These are phyloP conservation scores for Thaumatotibia leucotreta DNA, from an alignment of 1,140 invertebrate species.

Conservation along the genomic window DNA sequence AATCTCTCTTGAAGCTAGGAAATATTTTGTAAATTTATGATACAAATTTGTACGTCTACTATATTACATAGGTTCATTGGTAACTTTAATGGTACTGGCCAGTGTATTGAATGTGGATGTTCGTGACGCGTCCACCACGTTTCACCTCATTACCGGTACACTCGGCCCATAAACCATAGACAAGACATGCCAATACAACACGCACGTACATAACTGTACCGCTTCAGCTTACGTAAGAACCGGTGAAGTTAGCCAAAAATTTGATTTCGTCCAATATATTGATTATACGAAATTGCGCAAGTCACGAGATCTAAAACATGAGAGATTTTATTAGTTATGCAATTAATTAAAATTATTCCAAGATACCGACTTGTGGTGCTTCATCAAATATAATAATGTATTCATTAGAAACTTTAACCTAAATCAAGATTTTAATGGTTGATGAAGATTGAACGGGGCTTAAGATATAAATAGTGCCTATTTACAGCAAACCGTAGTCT, in stretches of 20 bases:
- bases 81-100: neutral
- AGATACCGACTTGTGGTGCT: neutral
- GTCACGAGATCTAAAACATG: conserved; percentile 21
- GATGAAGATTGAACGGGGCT: neutral
- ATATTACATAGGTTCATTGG: neutral
- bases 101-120: neutral
- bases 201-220: neutral
- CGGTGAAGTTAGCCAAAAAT: conserved; percentile 2
- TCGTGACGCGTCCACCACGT: neutral
- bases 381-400: neutral
- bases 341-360: conserved; percentile 1
- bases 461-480: neutral
- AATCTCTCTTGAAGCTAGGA: too few relatives aligned
- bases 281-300: conserved; percentile 18
- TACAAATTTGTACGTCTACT: too few relatives aligned
- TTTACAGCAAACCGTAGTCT: neutral
- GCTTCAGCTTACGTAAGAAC: conserved; percentile 20
- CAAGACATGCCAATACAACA: conserved; percentile 2
- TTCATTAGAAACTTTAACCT: neutral
- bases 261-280: conserved; percentile 13
- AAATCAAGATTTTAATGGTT: neutral
- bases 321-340: conserved; percentile 7
- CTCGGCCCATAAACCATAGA: conserved; percentile 2
- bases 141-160: conserved; percentile 5
- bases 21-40: too few relatives aligned